These are phyloP conservation scores for Branchinecta lindahli DNA, from an alignment of 1,140 invertebrate species.

Conservation along the genomic window DNA sequence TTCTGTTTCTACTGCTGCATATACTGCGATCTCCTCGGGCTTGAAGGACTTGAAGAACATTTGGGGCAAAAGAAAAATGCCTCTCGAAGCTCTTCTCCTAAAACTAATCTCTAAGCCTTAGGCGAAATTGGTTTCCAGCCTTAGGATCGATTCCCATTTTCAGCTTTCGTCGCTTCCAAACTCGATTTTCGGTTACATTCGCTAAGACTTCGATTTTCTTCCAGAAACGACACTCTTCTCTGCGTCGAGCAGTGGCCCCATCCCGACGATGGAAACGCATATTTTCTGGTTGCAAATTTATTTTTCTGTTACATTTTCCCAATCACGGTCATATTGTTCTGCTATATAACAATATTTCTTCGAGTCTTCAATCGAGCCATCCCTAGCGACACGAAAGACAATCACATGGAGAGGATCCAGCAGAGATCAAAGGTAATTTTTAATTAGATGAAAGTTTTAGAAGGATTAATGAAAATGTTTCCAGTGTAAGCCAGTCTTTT, in stretches of 20 bases:
- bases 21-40: no score
- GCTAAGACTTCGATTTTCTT: neutral
- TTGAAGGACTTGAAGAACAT: no score
- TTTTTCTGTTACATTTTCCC: constrained; percentile 83
- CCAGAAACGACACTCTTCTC: constrained; percentile 33
- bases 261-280: constrained; percentile 55
- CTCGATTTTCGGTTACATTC: neutral
- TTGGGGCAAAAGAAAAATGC: no score
- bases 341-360: constrained; percentile 83
- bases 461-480: no score
- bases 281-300: constrained; percentile 76
- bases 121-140: no score
- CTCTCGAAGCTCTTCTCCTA: no score
- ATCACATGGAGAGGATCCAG: constrained; percentile 75
- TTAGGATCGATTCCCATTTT: no score
- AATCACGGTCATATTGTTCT: constrained; percentile 73
- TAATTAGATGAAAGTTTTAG: neutral
- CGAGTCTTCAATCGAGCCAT: constrained; percentile 73
- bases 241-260: constrained; percentile 73
- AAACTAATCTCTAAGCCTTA: no score
- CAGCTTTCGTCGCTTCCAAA: no score
- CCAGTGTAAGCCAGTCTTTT: no score
- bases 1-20: no score
- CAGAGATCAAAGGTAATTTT: constrained; percentile 58
- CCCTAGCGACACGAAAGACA: constrained; percentile 75